These are phyloP conservation scores for Antrozous pallidus DNA, from an alignment of 2,797 vertebrate genomes.

Conservation along the genomic window DNA sequence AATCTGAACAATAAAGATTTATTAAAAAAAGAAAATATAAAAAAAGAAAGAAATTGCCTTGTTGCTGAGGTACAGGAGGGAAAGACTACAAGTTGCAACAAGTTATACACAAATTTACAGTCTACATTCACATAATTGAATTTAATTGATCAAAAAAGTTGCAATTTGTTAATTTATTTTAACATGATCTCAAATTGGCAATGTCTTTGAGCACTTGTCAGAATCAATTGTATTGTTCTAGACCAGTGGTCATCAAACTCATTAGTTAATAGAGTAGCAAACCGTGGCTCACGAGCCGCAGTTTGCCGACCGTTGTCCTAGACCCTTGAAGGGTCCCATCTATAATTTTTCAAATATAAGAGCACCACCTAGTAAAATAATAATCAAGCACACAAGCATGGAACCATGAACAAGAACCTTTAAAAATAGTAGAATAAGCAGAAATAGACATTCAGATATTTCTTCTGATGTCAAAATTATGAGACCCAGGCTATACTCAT, in stretches of 20 bases:
- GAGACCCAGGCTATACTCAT: background rate
- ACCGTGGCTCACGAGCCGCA: too few species aligned
- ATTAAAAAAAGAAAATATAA: too few species aligned
- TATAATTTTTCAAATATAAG: background rate
- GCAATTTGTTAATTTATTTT: conserved; percentile 35
- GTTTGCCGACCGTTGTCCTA: too few species aligned
- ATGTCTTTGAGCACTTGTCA: background rate
- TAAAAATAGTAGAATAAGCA: conserved; percentile 9
- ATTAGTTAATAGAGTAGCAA: too few species aligned
- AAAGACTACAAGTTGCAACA: background rate
- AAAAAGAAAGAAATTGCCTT: background rate
- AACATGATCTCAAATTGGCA: background rate
- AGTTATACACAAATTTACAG: conserved; percentile 1
- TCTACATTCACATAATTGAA: background rate
- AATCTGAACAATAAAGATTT: too few species aligned
- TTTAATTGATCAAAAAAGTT: background rate
- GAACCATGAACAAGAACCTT: background rate
- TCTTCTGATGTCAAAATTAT: background rate
- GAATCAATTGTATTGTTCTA: background rate
- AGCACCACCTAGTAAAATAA: background rate
- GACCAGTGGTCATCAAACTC: too few species aligned
- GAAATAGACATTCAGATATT: background rate
- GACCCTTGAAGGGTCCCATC: background rate
- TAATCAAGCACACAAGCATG: background rate
- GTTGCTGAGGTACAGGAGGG: background rate